Percentiles rank a stretch among this genome's conserved stretches.
These are phyloP conservation scores for Zosterops japonicus DNA, from an alignment of 2,113 vertebrate genomes.

Conservation along the genomic window DNA sequence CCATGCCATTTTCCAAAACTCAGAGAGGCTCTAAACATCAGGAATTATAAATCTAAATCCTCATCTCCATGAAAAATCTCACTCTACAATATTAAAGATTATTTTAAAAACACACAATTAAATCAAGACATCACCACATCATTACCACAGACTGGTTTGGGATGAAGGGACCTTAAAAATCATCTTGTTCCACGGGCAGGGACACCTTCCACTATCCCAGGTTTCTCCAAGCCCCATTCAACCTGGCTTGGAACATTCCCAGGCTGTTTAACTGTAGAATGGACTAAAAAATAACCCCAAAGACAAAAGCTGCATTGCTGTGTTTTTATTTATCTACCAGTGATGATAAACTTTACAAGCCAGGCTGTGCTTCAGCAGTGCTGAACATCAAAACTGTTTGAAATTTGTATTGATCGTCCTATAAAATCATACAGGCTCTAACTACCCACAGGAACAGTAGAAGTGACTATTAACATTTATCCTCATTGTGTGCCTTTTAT, in stretches of 20 bases:
- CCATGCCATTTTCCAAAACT: neutral
- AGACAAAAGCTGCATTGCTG: neutral
- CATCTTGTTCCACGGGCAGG: neutral
- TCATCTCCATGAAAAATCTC: neutral
- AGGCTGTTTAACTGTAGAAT: neutral
- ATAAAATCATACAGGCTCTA: neutral
- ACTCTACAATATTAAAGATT: neutral
- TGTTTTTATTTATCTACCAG: neutral
- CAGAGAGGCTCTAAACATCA: neutral
- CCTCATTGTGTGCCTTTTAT: fast-evolving
- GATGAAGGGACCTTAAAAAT: neutral
- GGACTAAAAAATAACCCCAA: neutral
- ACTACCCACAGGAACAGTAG: neutral
- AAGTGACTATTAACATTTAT: neutral
- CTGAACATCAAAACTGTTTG: neutral
- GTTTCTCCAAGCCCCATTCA: neutral
- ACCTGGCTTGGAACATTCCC: neutral
- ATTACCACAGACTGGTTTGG: neutral
- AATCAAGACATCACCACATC: neutral
- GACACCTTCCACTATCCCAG: neutral
- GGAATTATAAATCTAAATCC: neutral
- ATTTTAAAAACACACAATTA: neutral
- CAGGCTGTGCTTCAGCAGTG: neutral
- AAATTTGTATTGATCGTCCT: neutral
- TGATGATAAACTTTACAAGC: neutral